Evolutionary conservation across 2,888 invertebrate species (phyloP).

Genomic region (Uropetala carovei): DNA sequence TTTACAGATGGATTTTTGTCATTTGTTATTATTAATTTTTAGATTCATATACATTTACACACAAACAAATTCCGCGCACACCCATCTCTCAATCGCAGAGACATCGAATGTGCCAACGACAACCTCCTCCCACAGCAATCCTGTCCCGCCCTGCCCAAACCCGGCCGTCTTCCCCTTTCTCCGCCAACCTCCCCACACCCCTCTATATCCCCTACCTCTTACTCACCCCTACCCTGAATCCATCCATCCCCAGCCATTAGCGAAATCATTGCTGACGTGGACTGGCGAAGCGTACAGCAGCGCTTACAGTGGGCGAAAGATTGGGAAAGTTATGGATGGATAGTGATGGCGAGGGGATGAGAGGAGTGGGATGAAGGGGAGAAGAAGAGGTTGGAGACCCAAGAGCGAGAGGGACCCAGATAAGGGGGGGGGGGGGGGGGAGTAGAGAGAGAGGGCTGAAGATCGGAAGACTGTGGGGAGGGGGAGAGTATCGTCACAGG

Average conservation of each 20-base stretch:
- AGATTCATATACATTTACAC: no score
- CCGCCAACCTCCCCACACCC: neutral
- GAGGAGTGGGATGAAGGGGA: neutral
- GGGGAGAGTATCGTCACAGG: conserved; percentile 1
- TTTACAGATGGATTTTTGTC: no score
- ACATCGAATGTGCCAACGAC: neutral
- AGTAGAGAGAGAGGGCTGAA: neutral
- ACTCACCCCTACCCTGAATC: neutral
- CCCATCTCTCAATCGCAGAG: neutral
- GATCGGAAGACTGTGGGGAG: neutral
- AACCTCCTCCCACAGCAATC: neutral
- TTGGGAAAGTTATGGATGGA: conserved; percentile 50
- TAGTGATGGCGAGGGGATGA: neutral
- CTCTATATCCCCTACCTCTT: neutral
- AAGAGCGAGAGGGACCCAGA: neutral
- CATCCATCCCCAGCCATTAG: conserved; percentile 62
- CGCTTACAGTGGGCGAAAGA: conserved; percentile 20
- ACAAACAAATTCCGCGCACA: neutral
- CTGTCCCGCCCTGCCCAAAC: neutral
- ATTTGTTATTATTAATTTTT: no score
- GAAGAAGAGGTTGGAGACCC: no score
- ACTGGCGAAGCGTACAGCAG: conserved; percentile 49
- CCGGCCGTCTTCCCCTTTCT: neutral
- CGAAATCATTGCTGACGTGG: conserved; percentile 63
- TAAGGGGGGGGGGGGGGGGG: neutral